phyloP scores from a whole-genome alignment of 1,140 invertebrate species.

The Cryptotermes secundus region DNA sequence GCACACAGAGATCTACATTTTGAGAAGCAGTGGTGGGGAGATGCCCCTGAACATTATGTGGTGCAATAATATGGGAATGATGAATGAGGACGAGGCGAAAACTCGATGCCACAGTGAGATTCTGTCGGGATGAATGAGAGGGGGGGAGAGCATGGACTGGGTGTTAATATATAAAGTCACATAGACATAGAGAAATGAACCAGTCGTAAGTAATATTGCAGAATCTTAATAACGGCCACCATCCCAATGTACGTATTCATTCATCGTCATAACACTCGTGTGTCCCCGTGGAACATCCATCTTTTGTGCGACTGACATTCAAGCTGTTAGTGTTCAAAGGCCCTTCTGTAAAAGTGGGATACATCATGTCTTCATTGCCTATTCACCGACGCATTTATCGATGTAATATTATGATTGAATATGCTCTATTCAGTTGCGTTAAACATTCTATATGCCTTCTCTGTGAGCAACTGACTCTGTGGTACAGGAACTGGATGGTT shows the following conservation, averaged over 20 bases:
- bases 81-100: not conserved
- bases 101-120: not conserved
- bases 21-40: not conserved
- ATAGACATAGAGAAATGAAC: too few relatives aligned
- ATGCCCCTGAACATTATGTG: not conserved
- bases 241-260: not conserved
- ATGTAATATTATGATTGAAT: too few relatives aligned
- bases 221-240: not conserved
- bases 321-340: too few relatives aligned
- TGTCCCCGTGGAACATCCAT: not conserved
- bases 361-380: too few relatives aligned
- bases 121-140: not conserved
- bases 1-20: not conserved
- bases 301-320: not conserved
- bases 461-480: too few relatives aligned
- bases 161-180: slow-evolving; percentile 3
- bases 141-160: too few relatives aligned
- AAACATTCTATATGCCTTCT: too few relatives aligned
- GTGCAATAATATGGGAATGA: not conserved
- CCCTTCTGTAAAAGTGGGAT: too few relatives aligned
- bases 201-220: not conserved
- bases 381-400: too few relatives aligned
- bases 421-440: too few relatives aligned
- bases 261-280: too few relatives aligned
- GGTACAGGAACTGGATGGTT: too few relatives aligned